A percentile compares a stretch with the other conserved stretches of the same genome.
Evolutionary conservation across 2,113 vertebrate species (phyloP).

Genomic region (Platichthys flesus): DNA sequence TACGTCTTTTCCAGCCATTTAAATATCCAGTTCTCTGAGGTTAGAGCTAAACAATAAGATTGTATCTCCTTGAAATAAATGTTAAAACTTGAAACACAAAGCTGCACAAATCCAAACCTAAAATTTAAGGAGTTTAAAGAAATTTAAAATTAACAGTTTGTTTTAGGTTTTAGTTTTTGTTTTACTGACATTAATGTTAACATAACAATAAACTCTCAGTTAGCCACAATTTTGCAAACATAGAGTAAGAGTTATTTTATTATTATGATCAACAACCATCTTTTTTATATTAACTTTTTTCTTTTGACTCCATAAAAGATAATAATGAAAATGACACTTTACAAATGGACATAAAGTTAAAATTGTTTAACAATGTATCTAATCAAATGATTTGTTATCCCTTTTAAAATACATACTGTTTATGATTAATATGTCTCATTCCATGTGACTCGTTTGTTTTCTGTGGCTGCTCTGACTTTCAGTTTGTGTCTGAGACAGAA

Average conservation of each 20-base stretch:
- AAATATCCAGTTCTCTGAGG: constrained; percentile 28
- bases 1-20: neutral
- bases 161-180: neutral
- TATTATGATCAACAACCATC: no score
- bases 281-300: no score
- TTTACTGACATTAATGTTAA: no score
- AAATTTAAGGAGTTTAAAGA: neutral
- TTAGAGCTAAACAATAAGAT: neutral
- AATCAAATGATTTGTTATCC: no score
- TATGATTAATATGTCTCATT: neutral
- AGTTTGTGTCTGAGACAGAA: neutral
- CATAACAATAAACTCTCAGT: neutral
- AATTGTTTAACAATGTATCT: no score
- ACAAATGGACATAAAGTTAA: no score
- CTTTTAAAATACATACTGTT: no score
- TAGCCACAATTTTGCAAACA: no score
- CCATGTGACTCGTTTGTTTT: no score
- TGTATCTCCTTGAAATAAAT: constrained; percentile 3
- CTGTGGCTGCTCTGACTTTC: neutral
- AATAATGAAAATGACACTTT: no score
- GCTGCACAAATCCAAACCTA: neutral
- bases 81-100: neutral
- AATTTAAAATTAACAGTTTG: neutral
- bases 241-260: neutral
- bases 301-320: no score